phyloP scores from a whole-genome alignment of 2,797 vertebrate genomes.

The Rhincodon typus region DNA sequence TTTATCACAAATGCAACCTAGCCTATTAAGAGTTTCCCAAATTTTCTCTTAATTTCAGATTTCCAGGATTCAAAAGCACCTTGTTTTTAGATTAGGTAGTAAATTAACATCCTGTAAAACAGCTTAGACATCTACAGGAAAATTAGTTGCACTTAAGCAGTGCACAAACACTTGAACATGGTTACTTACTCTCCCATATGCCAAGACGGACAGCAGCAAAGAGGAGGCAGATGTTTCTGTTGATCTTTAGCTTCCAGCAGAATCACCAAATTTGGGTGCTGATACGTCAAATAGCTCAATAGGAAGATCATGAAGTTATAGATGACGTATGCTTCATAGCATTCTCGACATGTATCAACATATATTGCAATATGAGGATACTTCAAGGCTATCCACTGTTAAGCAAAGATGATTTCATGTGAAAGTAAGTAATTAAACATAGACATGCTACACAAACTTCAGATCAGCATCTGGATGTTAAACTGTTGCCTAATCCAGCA shows the following conservation, averaged over 20 bases:
- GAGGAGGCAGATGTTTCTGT: conserved; percentile 86
- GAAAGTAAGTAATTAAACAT: conserved; percentile 38
- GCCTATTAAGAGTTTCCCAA: too few relatives aligned
- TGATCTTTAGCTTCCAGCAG: conserved; percentile 95
- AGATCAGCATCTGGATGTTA: neutral
- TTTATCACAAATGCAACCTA: neutral
- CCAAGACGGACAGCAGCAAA: conserved; percentile 93
- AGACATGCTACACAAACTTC: neutral
- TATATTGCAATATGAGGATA: conserved; percentile 92
- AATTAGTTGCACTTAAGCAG: neutral
- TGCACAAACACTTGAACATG: neutral
- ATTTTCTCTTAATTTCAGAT: too few relatives aligned
- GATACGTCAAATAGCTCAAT: conserved; percentile 87
- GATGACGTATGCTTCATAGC: conserved; percentile 97
- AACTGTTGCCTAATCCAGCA: neutral
- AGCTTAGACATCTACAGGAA: neutral
- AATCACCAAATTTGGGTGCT: conserved; percentile 84
- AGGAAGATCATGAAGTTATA: conserved; percentile 99
- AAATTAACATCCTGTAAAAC: neutral
- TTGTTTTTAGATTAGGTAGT: too few relatives aligned
- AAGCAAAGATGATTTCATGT: conserved; percentile 43
- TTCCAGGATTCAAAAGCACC: too few relatives aligned
- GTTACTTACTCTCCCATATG: conserved; percentile 96
- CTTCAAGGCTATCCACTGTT: conserved; percentile 91
- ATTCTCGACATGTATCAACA: conserved; percentile 96